Evolutionary conservation across 2,113 vertebrate genomes (phyloP), one percentile per base, ranked within the genome.

Genomic region (Tyto alba): DNA sequence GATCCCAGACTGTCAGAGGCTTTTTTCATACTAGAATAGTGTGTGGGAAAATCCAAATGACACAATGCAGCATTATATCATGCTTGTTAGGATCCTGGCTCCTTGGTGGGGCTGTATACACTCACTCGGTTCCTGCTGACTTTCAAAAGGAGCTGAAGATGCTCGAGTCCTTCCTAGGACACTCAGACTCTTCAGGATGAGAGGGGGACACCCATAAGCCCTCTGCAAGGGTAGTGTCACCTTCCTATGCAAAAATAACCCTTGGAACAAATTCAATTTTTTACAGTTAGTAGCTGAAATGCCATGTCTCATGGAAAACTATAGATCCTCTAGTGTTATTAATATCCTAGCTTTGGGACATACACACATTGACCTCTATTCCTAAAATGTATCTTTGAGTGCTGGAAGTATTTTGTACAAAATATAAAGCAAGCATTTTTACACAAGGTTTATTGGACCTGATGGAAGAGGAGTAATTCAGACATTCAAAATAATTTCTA

Each of bases 301-400:
- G 59, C 57, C 57, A 53, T 59, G 47, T 92, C 74, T 92, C 23
- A 18, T 93, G 75, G 89, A 95, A 95, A 89, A 87, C 84, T 95
- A 76, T 96, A 91, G 92, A 89, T 92, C 69, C 69, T 89, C 29
- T 59, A 40, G 81, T 81, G 92, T 95, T 97, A 96, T 95, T 96
- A 95, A 96, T 96, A 96, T 75, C 93, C 66, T 67, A 67, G 29
- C 87, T 95, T 83, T 93, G 89, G 74, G 78, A 91, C 55, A 48
- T 62, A 16, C 26, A 43, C 38, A 76, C 13, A 0, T 64, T 92
- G 92, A 95, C 94, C 93, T 97, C 93, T 93, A 64, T 82, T 91
- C 66, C 53, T 85, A 82, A 93, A 93, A 89, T 57, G 18, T 90
- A 69, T 60, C 68, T 93, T 59, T 90, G 77, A 89, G 76, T 32